phyloP scores from a whole-genome alignment of 1,140 invertebrate species.

The Scaptodrosophila lebanonensis region DNA sequence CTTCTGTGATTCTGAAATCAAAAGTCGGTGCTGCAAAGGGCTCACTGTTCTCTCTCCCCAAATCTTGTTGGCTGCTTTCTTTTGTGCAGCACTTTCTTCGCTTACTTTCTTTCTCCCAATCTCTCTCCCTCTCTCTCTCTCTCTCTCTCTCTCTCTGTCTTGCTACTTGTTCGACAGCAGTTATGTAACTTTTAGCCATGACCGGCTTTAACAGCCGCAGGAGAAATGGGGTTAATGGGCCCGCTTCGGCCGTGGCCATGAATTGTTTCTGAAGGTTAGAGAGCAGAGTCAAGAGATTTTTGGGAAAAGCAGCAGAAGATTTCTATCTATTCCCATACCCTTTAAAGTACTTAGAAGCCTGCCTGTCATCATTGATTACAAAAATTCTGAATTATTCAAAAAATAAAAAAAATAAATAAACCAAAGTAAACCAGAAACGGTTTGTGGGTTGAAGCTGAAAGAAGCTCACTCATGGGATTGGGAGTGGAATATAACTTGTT shows the following conservation, averaged over 20 bases:
- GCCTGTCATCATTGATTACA: too few relatives aligned
- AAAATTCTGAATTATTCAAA: too few relatives aligned
- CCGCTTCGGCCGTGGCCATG: background rate
- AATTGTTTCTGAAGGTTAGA: slow-evolving; percentile 18
- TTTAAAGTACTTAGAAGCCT: too few relatives aligned
- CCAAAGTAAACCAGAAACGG: too few relatives aligned
- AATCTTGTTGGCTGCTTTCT: slow-evolving; percentile 27
- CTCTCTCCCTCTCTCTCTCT: background rate
- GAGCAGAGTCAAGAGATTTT: too few relatives aligned
- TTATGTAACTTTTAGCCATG: slow-evolving; percentile 57
- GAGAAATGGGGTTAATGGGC: slow-evolving; percentile 63
- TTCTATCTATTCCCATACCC: too few relatives aligned
- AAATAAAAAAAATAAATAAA: too few relatives aligned
- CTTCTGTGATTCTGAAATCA: slow-evolving; percentile 60
- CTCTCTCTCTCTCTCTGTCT: background rate
- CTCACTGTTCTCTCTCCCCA: slow-evolving; percentile 2
- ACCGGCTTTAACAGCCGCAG: slow-evolving; percentile 50
- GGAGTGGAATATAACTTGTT: too few relatives aligned
- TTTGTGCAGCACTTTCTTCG: slow-evolving; percentile 35
- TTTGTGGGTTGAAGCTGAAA: too few relatives aligned
- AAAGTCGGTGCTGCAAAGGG: slow-evolving; percentile 41
- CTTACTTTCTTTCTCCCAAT: slow-evolving; percentile 38
- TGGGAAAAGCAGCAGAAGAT: too few relatives aligned
- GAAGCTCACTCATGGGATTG: too few relatives aligned
- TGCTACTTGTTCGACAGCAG: background rate